These are phyloP conservation scores for Drosophila fulvimacula DNA, from an alignment of 2,888 invertebrate genomes.

Conservation along the genomic window DNA sequence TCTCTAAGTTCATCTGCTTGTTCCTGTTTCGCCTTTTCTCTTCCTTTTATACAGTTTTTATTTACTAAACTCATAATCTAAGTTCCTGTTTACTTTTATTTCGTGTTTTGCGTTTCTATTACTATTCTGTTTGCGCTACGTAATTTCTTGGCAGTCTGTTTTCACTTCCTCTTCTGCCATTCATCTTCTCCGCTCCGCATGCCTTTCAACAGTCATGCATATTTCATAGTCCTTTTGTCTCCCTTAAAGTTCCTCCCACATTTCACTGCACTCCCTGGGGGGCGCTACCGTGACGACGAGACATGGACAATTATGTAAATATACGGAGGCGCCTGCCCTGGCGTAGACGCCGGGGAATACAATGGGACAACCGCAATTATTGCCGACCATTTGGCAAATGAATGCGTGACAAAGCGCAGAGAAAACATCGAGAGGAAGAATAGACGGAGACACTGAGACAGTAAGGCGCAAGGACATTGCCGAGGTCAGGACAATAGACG, in stretches of 20 bases:
- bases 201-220: constrained; percentile 6
- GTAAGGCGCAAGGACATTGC: constrained; percentile 64
- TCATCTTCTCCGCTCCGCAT: constrained; percentile 9
- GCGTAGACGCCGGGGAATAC: constrained; percentile 52
- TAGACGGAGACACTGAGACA: constrained; percentile 13
- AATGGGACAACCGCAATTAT: constrained; percentile 76
- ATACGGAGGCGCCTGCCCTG: constrained; percentile 66
- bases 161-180: constrained; percentile 9
- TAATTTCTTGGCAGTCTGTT: constrained; percentile 12
- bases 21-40: background rate
- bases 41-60: background rate
- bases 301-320: constrained; percentile 79
- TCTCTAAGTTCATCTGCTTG: background rate
- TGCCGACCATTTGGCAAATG: constrained; percentile 74
- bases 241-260: constrained; percentile 27
- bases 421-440: constrained; percentile 14
- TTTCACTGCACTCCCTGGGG: constrained; percentile 19
- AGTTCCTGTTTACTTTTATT: constrained; percentile 18
- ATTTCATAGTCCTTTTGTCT: constrained; percentile 19
- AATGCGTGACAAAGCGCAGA: constrained; percentile 71
- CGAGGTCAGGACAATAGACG: constrained; percentile 57
- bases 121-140: constrained; percentile 13
- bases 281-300: constrained; percentile 58
- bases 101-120: constrained; percentile 20
- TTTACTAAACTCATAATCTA: constrained; percentile 10